phyloP scores from a whole-genome alignment of 2,888 invertebrate genomes.

The Hyposoter dolosus region DNA sequence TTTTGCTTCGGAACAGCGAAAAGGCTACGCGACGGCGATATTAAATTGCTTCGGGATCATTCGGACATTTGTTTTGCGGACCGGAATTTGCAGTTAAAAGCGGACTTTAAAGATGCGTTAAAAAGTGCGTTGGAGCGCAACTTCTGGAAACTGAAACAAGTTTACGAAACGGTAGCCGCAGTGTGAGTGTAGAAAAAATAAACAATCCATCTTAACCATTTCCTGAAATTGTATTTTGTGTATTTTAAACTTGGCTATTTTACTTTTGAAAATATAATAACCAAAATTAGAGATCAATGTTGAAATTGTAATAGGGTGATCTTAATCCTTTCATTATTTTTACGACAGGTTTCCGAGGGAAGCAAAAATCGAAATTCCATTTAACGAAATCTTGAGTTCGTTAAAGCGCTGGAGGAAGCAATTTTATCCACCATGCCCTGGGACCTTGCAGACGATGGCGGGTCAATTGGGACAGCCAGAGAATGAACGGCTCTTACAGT shows the following conservation, averaged over 20 bases:
- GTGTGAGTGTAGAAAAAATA: constrained; percentile 10
- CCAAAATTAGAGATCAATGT: no score
- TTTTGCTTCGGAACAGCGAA: constrained; percentile 32
- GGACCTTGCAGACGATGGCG: constrained; percentile 23
- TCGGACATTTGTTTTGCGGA: constrained; percentile 11
- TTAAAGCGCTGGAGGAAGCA: constrained; percentile 46
- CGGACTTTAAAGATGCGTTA: constrained; percentile 13
- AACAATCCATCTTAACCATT: not conserved
- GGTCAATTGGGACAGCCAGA: constrained; percentile 14
- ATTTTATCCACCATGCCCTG: constrained; percentile 31
- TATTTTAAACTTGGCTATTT: not conserved
- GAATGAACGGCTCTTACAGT: constrained; percentile 20
- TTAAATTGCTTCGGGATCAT: not conserved
- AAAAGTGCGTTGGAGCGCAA: constrained; percentile 14
- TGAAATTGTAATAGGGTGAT: not conserved
- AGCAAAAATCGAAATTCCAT: constrained; percentile 25
- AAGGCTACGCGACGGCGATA: constrained; percentile 4
- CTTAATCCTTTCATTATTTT: not conserved
- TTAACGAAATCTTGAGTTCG: constrained; percentile 8
- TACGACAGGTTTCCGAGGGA: constrained; percentile 35
- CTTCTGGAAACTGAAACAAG: constrained; percentile 16
- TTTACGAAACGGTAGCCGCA: constrained; percentile 24
- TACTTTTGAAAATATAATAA: no score
- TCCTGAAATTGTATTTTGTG: not conserved
- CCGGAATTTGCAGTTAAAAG: not conserved